These are phyloP conservation scores for Netelia fuscicornis DNA, from an alignment of 2,888 invertebrate genomes.

Conservation along the genomic window DNA sequence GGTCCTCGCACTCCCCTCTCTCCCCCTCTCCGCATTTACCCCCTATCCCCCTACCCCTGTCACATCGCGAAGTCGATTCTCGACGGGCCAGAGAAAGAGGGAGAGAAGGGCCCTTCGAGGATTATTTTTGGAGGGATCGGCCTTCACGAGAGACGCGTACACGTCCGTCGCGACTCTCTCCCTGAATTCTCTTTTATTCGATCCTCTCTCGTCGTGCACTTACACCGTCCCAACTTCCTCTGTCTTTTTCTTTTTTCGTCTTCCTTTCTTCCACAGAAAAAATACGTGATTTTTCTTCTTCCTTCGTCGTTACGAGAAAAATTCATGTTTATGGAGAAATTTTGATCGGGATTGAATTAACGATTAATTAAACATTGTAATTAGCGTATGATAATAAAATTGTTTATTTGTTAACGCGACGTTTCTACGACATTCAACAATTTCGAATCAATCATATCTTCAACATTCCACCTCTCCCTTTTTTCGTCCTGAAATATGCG, in stretches of 20 bases:
- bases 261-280: neutral
- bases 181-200: conserved; percentile 37
- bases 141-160: conserved; percentile 51
- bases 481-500: conserved; percentile 21
- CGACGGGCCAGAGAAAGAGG: conserved; percentile 55
- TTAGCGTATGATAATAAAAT: neutral
- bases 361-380: no score
- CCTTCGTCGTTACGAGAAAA: no score
- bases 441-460: conserved; percentile 36
- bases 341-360: no score
- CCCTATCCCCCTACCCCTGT: neutral
- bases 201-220: neutral
- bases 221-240: neutral
- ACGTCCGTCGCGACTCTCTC: conserved; percentile 31
- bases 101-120: conserved; percentile 63
- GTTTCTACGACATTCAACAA: no score
- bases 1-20: conserved; percentile 28
- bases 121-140: conserved; percentile 67
- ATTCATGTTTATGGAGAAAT: no score
- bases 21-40: neutral
- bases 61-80: conserved; percentile 33
- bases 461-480: conserved; percentile 25
- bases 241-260: neutral
- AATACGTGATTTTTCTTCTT: no score
- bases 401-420: neutral